A percentile compares a stretch with the other conserved stretches of the same genome.
phyloP scores from a whole-genome alignment of 2,888 invertebrate species.

The Chalcosyrphus nemorum region DNA sequence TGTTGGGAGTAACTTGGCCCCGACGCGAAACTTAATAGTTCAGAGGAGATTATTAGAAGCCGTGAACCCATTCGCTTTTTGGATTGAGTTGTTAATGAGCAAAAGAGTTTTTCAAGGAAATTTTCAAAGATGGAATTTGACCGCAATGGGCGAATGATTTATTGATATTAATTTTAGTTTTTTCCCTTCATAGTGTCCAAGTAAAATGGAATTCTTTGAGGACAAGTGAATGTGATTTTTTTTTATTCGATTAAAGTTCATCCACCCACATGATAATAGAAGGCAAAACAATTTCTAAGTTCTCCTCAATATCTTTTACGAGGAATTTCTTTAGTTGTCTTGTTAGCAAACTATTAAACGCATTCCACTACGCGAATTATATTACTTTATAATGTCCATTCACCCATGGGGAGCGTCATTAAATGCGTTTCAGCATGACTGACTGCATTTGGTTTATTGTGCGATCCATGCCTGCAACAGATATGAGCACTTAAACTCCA shows the following conservation, averaged over 20 bases:
- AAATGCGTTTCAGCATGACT: neutral
- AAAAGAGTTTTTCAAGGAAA: slow-evolving; percentile 13
- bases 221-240: neutral
- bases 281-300: neutral
- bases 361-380: neutral
- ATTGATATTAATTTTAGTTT: slow-evolving; percentile 7
- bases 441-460: neutral
- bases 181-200: too few relatives aligned
- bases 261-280: too few relatives aligned
- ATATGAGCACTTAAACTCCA: neutral
- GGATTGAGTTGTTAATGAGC: slow-evolving; percentile 7
- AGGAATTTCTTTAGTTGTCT: neutral
- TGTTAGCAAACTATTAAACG: neutral
- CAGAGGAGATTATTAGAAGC: neutral
- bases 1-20: neutral
- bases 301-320: neutral
- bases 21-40: neutral
- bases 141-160: slow-evolving; percentile 1
- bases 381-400: slow-evolving; percentile 3
- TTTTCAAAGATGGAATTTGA: neutral
- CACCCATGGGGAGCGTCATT: slow-evolving; percentile 7
- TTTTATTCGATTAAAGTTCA: neutral
- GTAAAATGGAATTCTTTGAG: too few relatives aligned
- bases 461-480: neutral
- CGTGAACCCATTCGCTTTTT: neutral